Conservation (phyloP, 30 jellyfish, hydroid and myxozoan genomes). For the Hydractinia symbiolongicarpus region DNA sequence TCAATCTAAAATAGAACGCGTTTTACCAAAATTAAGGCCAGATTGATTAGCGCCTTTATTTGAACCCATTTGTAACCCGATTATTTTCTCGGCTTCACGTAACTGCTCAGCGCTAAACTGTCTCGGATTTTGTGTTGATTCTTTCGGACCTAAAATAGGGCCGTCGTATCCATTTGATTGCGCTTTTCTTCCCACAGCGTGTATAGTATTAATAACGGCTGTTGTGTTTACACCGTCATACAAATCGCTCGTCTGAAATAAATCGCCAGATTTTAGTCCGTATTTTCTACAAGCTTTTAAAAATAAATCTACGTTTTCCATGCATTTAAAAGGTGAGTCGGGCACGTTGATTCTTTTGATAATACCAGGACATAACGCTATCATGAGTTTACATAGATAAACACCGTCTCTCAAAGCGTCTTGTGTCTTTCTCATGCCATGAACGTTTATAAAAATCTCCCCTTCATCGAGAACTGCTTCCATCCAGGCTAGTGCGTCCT, state of each 20-base stretch:
- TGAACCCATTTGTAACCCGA: slow-evolving; percentile 97
- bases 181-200: slow-evolving; percentile 90
- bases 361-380: slow-evolving; percentile 26
- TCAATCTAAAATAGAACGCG: slow-evolving; percentile 81
- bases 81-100: slow-evolving; percentile 54
- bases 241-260: slow-evolving; percentile 48
- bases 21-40: slow-evolving; percentile 95
- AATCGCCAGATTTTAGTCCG: slow-evolving; percentile 29
- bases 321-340: slow-evolving; percentile 54
- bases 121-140: slow-evolving; percentile 74
- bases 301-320: slow-evolving; percentile 44
- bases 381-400: slow-evolving; percentile 38
- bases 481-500: slow-evolving; percentile 82
- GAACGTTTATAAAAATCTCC: slow-evolving; percentile 33
- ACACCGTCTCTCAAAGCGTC: slow-evolving; percentile 60
- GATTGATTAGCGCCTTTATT: slow-evolving; percentile 98
- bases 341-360: slow-evolving; percentile 34
- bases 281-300: slow-evolving; percentile 30
- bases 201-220: slow-evolving; percentile 62
- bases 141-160: slow-evolving; percentile 94
- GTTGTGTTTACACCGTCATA: slow-evolving; percentile 45
- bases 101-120: slow-evolving; percentile 81
- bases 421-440: slow-evolving; percentile 26
- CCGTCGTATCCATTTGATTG: slow-evolving; percentile 49
- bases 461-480: slow-evolving; percentile 68